Evolutionary conservation across 2,113 vertebrate genomes (phyloP), one percentile per base, ranked within the genome.

Genomic region (Copsychus sechellarum): DNA sequence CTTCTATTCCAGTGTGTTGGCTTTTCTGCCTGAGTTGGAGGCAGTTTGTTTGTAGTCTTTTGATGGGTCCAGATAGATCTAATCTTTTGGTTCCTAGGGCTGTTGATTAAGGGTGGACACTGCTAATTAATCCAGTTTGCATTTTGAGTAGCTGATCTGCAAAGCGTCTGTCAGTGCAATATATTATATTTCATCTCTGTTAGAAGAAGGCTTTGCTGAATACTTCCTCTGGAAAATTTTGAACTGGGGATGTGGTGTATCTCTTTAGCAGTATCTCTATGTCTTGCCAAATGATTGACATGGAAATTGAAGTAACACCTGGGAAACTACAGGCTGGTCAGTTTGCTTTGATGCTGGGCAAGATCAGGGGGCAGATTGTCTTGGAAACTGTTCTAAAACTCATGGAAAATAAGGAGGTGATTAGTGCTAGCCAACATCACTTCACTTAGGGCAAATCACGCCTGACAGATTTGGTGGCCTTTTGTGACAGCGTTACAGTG

Each of bases 1-100:
- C 16, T 14, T 81, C 51, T 50, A 1, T 56, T 89, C 29, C 26
- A 74, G 24, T 2, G 0, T 0, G 0, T 33, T 91, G 47, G n/a
- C 21, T 95, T 79, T 84, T 71, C 81, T 67, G 3, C 31, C 40
- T 56, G 48, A 15, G 18, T 1, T 81, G 60, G 47, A 62, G 40
- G 17, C 40, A 24, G 12, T 45, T 56, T 33, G 25, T 62, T 62
- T 77, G 40, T 16, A 53, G 31, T 50, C 29, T 85, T 82, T 56
- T 20, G 24, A 34, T 62, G 26, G 20, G 40, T 84, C 18, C 56
- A 47, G 26, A 36, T 21, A 72, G 50, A 42, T 81, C 51, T 51
- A 47, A 62, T 78, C 47, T 81, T 83, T 84, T 0, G 0, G 11
- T 85, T 87, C 73, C 40, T 61, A 21, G 34, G 62, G 25, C 19